Conservation (phyloP, 2,113 vertebrate species). For the Larimichthys polyactis region DNA sequence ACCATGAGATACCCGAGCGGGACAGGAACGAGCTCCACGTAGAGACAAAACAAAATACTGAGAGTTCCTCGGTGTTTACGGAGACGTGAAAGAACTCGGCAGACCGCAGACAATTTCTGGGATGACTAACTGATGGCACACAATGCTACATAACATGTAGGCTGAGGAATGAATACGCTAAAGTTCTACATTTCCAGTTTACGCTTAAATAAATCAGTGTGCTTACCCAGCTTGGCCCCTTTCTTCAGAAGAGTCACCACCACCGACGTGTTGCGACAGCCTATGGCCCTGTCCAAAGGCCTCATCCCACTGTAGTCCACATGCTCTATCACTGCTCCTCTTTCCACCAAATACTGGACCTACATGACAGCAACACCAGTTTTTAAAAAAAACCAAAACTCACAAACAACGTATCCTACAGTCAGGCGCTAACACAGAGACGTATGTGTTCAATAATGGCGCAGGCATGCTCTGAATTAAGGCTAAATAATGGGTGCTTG, state of each 20-base stretch:
- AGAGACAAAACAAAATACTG: conserved; percentile 17
- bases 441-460: conserved; percentile 36
- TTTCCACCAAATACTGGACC: conserved; percentile 98
- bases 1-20: conserved; percentile 35
- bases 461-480: conserved; percentile 28
- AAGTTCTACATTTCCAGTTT: not conserved
- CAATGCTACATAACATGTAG: not conserved
- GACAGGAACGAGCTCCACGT: conserved; percentile 8
- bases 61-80: not conserved
- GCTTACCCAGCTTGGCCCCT: conserved; percentile 95
- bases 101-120: conserved; percentile 1
- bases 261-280: conserved; percentile 94
- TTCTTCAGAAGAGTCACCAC: conserved; percentile 95
- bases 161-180: not conserved
- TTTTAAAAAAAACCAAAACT: not conserved
- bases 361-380: conserved; percentile 57
- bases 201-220: not conserved
- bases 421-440: conserved; percentile 31
- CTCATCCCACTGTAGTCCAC: conserved; percentile 98
- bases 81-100: not conserved
- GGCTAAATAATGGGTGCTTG: conserved; percentile 1
- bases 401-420: not conserved
- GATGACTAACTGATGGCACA: conserved; percentile 12
- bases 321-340: conserved; percentile 95
- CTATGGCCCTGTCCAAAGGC: conserved; percentile 96